These are phyloP conservation scores for Eueides isabella DNA, from an alignment of 1,140 invertebrate genomes.

Conservation along the genomic window DNA sequence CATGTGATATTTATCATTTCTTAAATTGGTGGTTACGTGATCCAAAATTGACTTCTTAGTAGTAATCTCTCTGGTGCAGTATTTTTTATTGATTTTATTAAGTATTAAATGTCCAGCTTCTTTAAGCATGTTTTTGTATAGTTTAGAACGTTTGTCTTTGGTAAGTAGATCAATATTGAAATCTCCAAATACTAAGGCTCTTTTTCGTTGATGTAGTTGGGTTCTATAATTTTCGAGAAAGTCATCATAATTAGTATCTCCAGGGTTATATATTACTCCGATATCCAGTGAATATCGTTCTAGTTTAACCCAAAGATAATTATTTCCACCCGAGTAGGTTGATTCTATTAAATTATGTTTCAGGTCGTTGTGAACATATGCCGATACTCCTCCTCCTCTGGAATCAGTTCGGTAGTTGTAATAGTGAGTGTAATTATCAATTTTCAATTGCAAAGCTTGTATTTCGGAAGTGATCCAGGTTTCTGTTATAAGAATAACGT, in stretches of 20 bases:
- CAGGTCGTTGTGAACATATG: slow-evolving; percentile 18
- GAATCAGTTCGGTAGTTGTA: slow-evolving; percentile 16
- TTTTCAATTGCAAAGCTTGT: slow-evolving; percentile 12
- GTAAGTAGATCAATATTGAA: no score
- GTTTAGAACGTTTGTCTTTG: no score
- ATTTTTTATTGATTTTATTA: no score
- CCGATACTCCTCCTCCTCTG: slow-evolving; percentile 13
- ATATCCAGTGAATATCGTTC: slow-evolving; percentile 27
- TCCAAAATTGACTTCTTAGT: no score
- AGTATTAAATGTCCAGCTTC: no score
- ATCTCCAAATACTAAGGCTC: slow-evolving; percentile 2
- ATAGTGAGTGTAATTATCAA: slow-evolving; percentile 18
- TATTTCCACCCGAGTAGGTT: neutral
- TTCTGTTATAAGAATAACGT: slow-evolving; percentile 16
- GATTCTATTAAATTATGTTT: slow-evolving; percentile 11
- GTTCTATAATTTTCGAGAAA: slow-evolving; percentile 13
- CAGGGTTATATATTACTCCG: slow-evolving; percentile 31
- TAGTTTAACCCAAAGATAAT: slow-evolving; percentile 28
- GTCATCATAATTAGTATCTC: slow-evolving; percentile 15
- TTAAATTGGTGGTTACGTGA: no score
- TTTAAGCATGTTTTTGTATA: no score
- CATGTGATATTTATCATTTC: no score
- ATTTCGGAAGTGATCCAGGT: neutral
- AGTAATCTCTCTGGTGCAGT: neutral
- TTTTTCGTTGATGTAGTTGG: slow-evolving; percentile 3